Percentiles rank a stretch among this genome's conserved stretches.
These are phyloP conservation scores for Drosophila parvula DNA, from an alignment of 1,140 invertebrate genomes.

Conservation along the genomic window DNA sequence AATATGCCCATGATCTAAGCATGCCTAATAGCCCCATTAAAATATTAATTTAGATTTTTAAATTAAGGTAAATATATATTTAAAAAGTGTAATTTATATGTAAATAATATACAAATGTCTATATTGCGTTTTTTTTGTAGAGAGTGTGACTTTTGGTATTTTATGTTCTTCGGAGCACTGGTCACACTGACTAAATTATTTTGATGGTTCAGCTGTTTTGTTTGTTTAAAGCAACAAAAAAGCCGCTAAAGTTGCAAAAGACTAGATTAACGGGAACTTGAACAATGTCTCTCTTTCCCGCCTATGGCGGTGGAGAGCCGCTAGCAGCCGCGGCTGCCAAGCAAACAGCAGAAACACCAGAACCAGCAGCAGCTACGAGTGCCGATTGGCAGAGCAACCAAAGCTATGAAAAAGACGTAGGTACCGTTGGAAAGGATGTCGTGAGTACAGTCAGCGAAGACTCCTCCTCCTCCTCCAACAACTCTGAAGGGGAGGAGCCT, in stretches of 20 bases:
- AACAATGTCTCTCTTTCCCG: conserved; percentile 67
- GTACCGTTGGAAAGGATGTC: neutral
- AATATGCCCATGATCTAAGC: too few relatives aligned
- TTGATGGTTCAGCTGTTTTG: neutral
- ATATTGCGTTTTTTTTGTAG: neutral
- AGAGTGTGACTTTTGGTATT: neutral
- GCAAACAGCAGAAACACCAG: neutral
- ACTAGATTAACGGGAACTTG: neutral
- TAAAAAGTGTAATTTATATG: too few relatives aligned
- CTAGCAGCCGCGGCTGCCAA: neutral
- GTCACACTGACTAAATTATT: neutral
- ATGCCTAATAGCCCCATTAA: too few relatives aligned
- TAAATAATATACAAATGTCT: too few relatives aligned
- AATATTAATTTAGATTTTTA: too few relatives aligned
- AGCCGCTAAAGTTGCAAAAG: neutral
- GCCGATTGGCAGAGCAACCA: conserved; percentile 23
- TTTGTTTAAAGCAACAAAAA: neutral
- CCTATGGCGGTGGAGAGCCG: conserved; percentile 27
- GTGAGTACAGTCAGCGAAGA: neutral
- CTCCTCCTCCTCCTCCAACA: neutral
- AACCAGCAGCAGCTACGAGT: neutral
- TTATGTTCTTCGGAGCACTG: neutral
- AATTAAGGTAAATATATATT: too few relatives aligned
- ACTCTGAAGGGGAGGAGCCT: neutral
- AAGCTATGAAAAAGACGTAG: neutral